A percentile compares a stretch with the other conserved stretches of the same genome.
Conservation (phyloP, 2,113 vertebrate species). For the Thalassoma bifasciatum region DNA sequence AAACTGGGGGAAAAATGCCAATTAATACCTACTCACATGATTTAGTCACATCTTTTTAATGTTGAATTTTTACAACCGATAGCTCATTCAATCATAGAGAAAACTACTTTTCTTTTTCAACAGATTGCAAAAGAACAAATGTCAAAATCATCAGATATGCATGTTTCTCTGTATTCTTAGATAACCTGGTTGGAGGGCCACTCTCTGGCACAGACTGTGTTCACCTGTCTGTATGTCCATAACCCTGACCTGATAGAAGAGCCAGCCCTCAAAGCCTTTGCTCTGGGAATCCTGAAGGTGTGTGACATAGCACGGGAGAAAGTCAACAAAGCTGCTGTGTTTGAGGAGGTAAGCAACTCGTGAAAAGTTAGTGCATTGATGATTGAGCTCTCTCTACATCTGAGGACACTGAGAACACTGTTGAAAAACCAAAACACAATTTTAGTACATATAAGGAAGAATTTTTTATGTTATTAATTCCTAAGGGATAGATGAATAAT, state of each 20-base stretch:
- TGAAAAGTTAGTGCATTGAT: background rate
- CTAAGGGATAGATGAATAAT: too few relatives aligned
- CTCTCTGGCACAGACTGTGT: slow-evolving; percentile 97
- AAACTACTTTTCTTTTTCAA: background rate
- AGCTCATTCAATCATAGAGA: too few relatives aligned
- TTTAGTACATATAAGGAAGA: too few relatives aligned
- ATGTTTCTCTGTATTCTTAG: slow-evolving; percentile 73
- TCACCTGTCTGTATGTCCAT: slow-evolving; percentile 99
- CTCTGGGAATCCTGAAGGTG: slow-evolving; percentile 96
- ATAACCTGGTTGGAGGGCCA: slow-evolving; percentile 99
- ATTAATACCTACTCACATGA: too few relatives aligned
- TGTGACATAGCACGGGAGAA: slow-evolving; percentile 99
- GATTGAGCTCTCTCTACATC: background rate
- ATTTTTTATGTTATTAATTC: too few relatives aligned
- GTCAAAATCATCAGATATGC: background rate
- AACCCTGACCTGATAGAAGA: slow-evolving; percentile 98
- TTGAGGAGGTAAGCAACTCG: slow-evolving; percentile 91
- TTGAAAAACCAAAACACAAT: too few relatives aligned
- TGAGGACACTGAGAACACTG: too few relatives aligned
- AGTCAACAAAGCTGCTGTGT: slow-evolving; percentile 98
- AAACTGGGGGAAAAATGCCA: too few relatives aligned
- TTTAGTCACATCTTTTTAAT: too few relatives aligned
- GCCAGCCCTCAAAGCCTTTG: slow-evolving; percentile 97
- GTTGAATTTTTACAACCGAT: too few relatives aligned
- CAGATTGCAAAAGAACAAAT: background rate